Percentiles rank a stretch among this genome's conserved stretches.
Evolutionary conservation across 2,888 invertebrate species (phyloP).

Genomic region (Drosophila villosipedis): DNA sequence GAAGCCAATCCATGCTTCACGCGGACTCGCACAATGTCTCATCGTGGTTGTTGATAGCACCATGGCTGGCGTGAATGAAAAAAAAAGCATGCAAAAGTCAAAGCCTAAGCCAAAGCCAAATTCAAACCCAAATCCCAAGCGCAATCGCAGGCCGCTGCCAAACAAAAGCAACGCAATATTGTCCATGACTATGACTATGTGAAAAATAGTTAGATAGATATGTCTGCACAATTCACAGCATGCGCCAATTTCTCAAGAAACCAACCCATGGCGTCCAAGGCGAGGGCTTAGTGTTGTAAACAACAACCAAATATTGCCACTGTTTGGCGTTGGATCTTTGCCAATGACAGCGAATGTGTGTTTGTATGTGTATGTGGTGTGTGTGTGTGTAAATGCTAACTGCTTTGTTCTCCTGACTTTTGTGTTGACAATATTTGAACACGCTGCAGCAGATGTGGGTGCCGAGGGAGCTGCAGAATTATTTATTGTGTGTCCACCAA

Average conservation of each 20-base stretch:
- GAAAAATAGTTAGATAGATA: constrained; percentile 56
- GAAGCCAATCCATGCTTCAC: constrained; percentile 28
- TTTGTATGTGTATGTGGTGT: neutral
- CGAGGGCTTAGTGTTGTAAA: constrained; percentile 71
- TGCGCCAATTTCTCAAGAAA: constrained; percentile 79
- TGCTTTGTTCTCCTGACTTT: constrained; percentile 72
- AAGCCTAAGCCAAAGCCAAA: constrained; percentile 27
- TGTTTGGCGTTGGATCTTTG: constrained; percentile 61
- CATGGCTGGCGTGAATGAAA: constrained; percentile 64
- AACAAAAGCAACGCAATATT: constrained; percentile 78
- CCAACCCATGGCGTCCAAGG: constrained; percentile 66
- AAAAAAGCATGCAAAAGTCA: constrained; percentile 52
- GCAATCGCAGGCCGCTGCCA: constrained; percentile 30
- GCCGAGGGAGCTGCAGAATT: constrained; percentile 41
- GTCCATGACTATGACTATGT: constrained; percentile 60
- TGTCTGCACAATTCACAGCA: constrained; percentile 72
- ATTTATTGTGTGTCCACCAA: constrained; percentile 41
- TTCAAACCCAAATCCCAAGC: constrained; percentile 27
- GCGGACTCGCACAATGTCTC: constrained; percentile 57
- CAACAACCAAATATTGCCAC: constrained; percentile 72
- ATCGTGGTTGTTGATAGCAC: constrained; percentile 64
- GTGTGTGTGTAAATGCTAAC: constrained; percentile 41
- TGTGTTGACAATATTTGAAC: constrained; percentile 67
- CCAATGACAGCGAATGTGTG: constrained; percentile 13
- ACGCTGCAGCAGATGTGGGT: constrained; percentile 64